A percentile compares a stretch with the other conserved stretches of the same genome.
These are phyloP conservation scores for Pipistrellus kuhlii DNA, from an alignment of 2,797 vertebrate species.

Conservation along the genomic window DNA sequence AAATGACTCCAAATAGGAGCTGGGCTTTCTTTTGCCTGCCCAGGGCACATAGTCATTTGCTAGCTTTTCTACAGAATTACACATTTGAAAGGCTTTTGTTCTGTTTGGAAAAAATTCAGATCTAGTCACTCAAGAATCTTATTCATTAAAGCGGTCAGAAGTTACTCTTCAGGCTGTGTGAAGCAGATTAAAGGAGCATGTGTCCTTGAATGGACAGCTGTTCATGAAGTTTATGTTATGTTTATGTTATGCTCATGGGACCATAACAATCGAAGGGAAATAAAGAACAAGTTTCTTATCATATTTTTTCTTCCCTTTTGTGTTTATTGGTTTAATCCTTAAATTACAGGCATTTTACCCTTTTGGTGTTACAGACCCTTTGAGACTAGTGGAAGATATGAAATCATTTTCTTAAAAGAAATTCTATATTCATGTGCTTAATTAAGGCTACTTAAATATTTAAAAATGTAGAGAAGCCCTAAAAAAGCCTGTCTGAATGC, in stretches of 20 bases:
- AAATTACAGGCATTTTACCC: background rate
- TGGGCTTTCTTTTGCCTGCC: background rate
- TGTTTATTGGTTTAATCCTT: conserved; percentile 11
- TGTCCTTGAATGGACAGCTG: background rate
- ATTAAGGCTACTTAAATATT: background rate
- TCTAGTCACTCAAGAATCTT: background rate
- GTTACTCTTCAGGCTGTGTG: background rate
- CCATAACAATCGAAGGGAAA: background rate
- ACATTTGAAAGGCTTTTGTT: background rate
- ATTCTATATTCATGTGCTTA: background rate
- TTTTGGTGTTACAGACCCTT: background rate
- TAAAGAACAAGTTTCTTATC: background rate
- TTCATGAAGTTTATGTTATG: background rate
- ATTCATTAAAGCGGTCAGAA: background rate
- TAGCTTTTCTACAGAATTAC: background rate
- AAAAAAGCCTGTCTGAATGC: background rate
- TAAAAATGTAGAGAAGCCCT: background rate
- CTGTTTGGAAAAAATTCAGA: background rate
- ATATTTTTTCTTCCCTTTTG: background rate
- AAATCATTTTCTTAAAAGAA: background rate
- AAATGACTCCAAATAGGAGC: background rate
- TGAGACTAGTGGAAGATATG: background rate
- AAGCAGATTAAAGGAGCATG: background rate
- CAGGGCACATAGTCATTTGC: background rate
- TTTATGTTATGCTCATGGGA: background rate